These are phyloP conservation scores for Lamprologus callipterus DNA, from an alignment of 2,113 vertebrate species.

Conservation along the genomic window DNA sequence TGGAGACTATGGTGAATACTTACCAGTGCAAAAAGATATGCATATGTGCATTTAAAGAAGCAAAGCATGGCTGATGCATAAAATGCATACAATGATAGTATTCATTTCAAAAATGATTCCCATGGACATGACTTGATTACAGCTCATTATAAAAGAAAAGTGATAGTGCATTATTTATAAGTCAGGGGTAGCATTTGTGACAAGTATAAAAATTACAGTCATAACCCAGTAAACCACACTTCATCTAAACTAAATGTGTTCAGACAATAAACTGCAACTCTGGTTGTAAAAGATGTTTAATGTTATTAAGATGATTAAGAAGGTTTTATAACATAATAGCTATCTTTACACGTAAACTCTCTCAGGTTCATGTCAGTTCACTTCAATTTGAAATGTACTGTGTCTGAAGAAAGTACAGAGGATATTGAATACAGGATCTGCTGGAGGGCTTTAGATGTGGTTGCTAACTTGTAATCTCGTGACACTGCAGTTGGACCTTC, in stretches of 20 bases:
- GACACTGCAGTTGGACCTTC: not conserved
- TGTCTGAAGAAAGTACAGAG: not conserved
- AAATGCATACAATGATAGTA: not conserved
- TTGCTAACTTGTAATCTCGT: not conserved
- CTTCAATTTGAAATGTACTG: not conserved
- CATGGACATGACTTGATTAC: not conserved
- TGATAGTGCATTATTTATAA: not conserved
- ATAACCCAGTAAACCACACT: not conserved
- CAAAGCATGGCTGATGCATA: not conserved
- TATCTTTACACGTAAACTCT: not conserved
- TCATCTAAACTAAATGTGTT: not conserved
- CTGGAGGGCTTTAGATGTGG: not conserved
- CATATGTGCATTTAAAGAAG: not conserved
- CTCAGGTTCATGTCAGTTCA: not conserved
- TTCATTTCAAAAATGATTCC: not conserved
- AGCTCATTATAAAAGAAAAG: not conserved
- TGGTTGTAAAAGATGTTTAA: not conserved
- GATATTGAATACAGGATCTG: not conserved
- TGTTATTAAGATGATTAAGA: not conserved
- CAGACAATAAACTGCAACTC: not conserved
- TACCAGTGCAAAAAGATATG: not conserved
- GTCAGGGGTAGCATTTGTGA: not conserved
- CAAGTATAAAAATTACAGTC: not conserved
- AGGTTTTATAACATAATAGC: not conserved
- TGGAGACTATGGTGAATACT: not conserved